Percentiles rank a stretch among this genome's conserved stretches.
Conservation (phyloP, 1,140 invertebrate species). For the Drosophila ogumai region DNA sequence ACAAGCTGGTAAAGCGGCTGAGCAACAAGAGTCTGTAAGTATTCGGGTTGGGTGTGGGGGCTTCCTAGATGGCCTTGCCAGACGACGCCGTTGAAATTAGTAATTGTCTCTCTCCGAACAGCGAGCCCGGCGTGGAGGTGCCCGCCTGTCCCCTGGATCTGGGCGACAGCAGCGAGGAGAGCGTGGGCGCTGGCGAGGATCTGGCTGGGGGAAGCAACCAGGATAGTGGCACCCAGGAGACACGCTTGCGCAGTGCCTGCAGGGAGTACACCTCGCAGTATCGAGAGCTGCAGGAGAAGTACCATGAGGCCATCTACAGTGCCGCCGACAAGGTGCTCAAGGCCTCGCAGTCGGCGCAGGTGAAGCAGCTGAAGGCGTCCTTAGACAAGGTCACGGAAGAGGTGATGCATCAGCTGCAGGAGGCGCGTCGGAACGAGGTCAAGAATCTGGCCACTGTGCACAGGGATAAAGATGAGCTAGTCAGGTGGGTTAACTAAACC, state of each 20-base stretch:
- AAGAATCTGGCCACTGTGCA: conserved; percentile 92
- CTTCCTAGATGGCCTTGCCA: conserved; percentile 45
- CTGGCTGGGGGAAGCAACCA: conserved; percentile 84
- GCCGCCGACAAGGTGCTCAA: conserved; percentile 92
- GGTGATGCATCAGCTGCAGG: conserved; percentile 93
- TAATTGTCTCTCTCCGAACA: conserved; percentile 78
- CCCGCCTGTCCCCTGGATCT: conserved; percentile 77
- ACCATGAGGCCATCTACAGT: conserved; percentile 91
- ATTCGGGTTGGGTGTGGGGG: conserved; percentile 12
- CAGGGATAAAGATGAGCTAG: conserved; percentile 95
- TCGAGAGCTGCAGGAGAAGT: conserved; percentile 92
- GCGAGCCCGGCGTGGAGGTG: conserved; percentile 82
- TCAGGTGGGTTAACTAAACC: conserved; percentile 86
- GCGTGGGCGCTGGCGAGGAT: conserved; percentile 81
- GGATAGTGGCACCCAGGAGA: conserved; percentile 89
- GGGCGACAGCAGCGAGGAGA: conserved; percentile 78
- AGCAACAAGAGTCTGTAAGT: conserved; percentile 94
- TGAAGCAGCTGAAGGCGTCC: conserved; percentile 89
- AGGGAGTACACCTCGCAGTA: conserved; percentile 91
- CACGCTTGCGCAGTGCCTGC: conserved; percentile 88
- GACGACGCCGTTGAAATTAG: conserved; percentile 77
- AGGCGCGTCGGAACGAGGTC: conserved; percentile 93
- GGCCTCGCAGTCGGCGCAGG: conserved; percentile 91
- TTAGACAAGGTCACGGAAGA: conserved; percentile 92
- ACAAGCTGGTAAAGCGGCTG: conserved; percentile 91